These are phyloP conservation scores for Zaprionus lachaisei DNA, from an alignment of 1,140 invertebrate species.

Conservation along the genomic window DNA sequence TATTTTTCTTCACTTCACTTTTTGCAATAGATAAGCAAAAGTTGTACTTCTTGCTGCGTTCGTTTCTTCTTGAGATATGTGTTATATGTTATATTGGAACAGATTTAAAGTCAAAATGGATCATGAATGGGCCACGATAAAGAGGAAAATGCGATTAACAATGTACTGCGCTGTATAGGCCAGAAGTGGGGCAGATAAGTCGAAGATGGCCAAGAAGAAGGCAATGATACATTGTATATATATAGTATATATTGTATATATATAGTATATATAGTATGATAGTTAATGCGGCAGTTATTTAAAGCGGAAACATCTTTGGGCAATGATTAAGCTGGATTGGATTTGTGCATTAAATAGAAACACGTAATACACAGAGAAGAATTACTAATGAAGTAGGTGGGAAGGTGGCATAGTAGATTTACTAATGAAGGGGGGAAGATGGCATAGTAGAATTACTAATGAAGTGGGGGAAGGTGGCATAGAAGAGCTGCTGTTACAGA, in stretches of 20 bases:
- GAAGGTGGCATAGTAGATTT: too few relatives aligned
- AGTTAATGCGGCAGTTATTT: conserved; percentile 28
- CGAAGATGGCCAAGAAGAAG: neutral
- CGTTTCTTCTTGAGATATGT: conserved; percentile 28
- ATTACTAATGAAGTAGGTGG: too few relatives aligned
- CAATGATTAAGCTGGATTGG: neutral
- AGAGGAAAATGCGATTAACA: neutral
- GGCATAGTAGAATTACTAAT: too few relatives aligned
- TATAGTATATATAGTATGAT: conserved; percentile 3
- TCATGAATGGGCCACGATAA: neutral
- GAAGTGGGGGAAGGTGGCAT: too few relatives aligned
- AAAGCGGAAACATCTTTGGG: neutral
- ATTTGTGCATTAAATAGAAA: too few relatives aligned
- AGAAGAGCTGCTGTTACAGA: too few relatives aligned
- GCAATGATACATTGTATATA: neutral
- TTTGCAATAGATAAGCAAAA: conserved; percentile 5
- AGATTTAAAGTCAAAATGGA: neutral
- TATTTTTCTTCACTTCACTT: conserved; percentile 8
- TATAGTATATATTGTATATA: neutral
- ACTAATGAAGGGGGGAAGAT: too few relatives aligned
- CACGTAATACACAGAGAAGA: too few relatives aligned
- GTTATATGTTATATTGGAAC: too few relatives aligned
- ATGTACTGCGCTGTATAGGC: neutral
- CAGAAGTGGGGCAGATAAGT: too few relatives aligned
- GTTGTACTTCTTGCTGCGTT: neutral